Evolutionary conservation across 2,797 vertebrate genomes (phyloP).

Genomic region (Oreortyx pictus): DNA sequence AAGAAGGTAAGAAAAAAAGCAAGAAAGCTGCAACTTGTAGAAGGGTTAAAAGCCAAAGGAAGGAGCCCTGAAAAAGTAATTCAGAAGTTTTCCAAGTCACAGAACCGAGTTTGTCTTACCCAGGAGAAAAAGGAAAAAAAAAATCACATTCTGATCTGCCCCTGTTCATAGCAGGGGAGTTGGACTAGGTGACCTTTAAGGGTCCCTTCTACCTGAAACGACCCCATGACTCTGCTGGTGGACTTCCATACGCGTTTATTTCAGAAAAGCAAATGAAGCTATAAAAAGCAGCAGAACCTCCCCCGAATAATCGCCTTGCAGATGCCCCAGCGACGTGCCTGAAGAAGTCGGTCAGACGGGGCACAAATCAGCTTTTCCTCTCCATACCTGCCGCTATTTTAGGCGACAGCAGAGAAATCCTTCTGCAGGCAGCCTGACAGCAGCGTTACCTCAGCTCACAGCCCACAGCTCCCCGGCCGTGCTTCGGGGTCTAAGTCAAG

Average conservation of each 20-base stretch:
- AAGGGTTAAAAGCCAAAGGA: background rate
- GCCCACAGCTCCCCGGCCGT: accelerated
- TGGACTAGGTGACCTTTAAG: no score
- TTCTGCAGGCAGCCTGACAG: background rate
- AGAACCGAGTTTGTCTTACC: background rate
- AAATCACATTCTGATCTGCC: no score
- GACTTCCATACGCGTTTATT: background rate
- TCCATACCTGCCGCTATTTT: conserved; percentile 48
- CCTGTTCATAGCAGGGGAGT: no score
- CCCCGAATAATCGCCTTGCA: conserved; percentile 2
- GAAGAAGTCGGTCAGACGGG: conserved; percentile 11
- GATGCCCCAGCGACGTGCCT: conserved; percentile 31
- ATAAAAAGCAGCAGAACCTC: background rate
- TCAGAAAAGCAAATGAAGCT: background rate
- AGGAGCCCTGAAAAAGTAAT: background rate
- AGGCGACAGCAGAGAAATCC: conserved; percentile 28
- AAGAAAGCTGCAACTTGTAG: background rate
- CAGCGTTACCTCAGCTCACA: background rate
- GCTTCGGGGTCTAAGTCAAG: background rate
- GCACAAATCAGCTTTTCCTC: conserved; percentile 66
- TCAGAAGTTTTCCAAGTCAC: background rate
- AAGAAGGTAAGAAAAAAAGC: background rate
- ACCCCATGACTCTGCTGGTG: no score
- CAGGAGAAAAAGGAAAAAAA: background rate
- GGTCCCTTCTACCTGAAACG: no score